Evolutionary conservation across 1,140 invertebrate genomes (phyloP).

Genomic region (Lutraria rhynchaena): DNA sequence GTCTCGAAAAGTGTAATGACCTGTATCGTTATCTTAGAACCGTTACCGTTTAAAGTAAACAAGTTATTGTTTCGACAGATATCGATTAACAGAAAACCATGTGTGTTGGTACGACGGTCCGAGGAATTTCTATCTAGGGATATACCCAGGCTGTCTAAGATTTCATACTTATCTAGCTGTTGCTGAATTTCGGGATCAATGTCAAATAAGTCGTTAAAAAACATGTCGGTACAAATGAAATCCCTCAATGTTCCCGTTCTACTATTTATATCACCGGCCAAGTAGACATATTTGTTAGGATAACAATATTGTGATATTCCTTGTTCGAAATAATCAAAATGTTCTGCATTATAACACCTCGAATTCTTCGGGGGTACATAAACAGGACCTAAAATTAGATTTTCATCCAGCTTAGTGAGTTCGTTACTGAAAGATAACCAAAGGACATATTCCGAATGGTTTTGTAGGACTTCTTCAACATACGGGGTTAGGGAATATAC

Average conservation of each 20-base stretch:
- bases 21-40: not conserved
- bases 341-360: not conserved
- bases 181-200: too few species aligned
- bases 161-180: too few species aligned
- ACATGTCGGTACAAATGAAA: too few species aligned
- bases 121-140: not conserved
- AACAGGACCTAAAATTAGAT: not conserved
- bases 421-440: not conserved
- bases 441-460: constrained; percentile 4
- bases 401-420: not conserved
- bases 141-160: not conserved
- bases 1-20: not conserved
- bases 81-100: not conserved
- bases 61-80: too few species aligned
- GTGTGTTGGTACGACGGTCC: not conserved
- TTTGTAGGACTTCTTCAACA: constrained; percentile 8
- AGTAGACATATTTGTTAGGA: not conserved
- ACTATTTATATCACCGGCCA: not conserved
- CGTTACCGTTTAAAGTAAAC: not conserved
- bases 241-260: not conserved
- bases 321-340: not conserved
- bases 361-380: not conserved
- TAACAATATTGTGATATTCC: not conserved
- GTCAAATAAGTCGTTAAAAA: too few species aligned
- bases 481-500: too few species aligned